Conservation (phyloP, 2,113 vertebrate genomes). For the Raja brachyura region DNA sequence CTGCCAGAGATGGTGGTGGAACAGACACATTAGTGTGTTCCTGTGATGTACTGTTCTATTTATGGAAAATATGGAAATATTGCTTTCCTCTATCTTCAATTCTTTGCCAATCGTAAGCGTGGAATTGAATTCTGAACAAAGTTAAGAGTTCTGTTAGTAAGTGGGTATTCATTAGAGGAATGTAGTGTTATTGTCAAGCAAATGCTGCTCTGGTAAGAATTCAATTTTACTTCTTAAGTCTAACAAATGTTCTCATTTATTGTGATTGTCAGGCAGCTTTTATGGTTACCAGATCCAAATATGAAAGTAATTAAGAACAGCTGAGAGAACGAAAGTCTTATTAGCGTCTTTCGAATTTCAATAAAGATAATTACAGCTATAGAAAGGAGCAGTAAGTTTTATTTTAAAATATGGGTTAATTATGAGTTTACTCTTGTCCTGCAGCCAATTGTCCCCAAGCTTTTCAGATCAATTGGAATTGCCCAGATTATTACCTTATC, state of each 20-base stretch:
- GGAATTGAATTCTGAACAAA: not conserved
- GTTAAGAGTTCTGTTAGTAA: not conserved
- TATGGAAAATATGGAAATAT: not conserved
- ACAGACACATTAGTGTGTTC: too few species aligned
- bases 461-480: not conserved
- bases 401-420: not conserved
- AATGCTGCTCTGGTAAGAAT: not conserved
- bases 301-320: not conserved
- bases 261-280: not conserved
- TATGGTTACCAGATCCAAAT: not conserved
- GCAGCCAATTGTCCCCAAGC: not conserved
- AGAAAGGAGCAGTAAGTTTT: not conserved
- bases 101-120: not conserved
- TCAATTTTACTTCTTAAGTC: not conserved
- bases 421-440: not conserved
- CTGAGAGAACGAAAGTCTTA: not conserved
- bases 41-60: too few species aligned
- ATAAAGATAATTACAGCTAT: not conserved
- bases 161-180: not conserved
- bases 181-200: not conserved
- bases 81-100: not conserved
- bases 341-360: not conserved
- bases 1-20: too few species aligned
- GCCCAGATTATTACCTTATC: not conserved
- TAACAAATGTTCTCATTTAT: not conserved